A percentile compares a stretch with the other conserved stretches of the same genome.
phyloP scores from a whole-genome alignment of 2,797 vertebrate genomes.

The Decapterus maruadsi region DNA sequence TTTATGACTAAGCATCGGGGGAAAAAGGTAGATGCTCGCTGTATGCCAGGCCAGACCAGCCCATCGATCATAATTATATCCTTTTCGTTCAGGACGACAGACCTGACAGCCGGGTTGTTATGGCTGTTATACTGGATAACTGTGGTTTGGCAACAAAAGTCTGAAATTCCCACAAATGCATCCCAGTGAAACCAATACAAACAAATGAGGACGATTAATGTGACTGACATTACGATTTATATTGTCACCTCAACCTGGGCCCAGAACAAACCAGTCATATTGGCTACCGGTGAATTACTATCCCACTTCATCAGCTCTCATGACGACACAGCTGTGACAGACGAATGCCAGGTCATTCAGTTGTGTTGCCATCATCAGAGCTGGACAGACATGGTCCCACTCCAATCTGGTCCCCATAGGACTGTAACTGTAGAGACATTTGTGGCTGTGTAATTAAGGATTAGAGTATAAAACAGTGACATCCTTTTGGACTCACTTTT shows the following conservation, averaged over 20 bases:
- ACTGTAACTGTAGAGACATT: too few relatives aligned
- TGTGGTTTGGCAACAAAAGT: slow-evolving; percentile 4
- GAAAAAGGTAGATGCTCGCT: too few relatives aligned
- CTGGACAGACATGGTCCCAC: too few relatives aligned
- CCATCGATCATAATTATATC: background rate
- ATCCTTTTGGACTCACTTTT: too few relatives aligned
- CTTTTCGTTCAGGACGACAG: background rate
- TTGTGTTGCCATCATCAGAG: background rate
- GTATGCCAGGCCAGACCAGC: background rate
- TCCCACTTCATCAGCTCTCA: too few relatives aligned
- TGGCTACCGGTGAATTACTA: too few relatives aligned
- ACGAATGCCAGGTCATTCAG: background rate
- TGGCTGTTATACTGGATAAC: background rate
- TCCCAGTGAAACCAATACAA: background rate
- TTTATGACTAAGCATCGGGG: too few relatives aligned
- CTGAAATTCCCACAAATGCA: slow-evolving; percentile 10
- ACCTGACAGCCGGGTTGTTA: background rate
- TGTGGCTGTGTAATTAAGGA: too few relatives aligned
- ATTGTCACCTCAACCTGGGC: background rate
- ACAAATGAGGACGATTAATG: background rate
- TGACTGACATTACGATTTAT: background rate
- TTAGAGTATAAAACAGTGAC: background rate
- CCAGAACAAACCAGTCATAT: too few relatives aligned
- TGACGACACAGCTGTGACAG: too few relatives aligned
- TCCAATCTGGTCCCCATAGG: too few relatives aligned